Percentiles rank a stretch among this genome's conserved stretches.
phyloP scores from a whole-genome alignment of 2,113 vertebrate species.

The Oxyura jamaicensis region DNA sequence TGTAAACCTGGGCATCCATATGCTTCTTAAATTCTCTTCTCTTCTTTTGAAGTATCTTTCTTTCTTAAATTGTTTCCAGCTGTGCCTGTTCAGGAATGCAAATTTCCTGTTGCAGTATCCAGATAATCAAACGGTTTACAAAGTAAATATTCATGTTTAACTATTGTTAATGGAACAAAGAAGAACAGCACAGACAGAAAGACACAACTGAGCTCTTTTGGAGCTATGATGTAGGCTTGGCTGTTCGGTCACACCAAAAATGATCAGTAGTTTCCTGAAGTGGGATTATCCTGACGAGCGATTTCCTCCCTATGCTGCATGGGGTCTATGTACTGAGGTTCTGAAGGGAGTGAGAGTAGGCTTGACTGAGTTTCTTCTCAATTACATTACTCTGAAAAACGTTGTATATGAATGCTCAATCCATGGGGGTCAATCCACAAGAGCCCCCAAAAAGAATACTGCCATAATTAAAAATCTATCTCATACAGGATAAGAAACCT shows the following conservation, averaged over 20 bases:
- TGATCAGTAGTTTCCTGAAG: not conserved
- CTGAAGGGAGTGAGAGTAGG: not conserved
- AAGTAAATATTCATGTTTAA: conserved; percentile 41
- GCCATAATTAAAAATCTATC: not conserved
- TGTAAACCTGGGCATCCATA: conserved; percentile 63
- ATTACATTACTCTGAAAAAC: not conserved
- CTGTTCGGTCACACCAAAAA: not conserved
- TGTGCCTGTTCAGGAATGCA: conserved; percentile 52
- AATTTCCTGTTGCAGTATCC: conserved; percentile 66
- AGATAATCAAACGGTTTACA: conserved; percentile 19
- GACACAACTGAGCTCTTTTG: not conserved
- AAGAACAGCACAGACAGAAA: not conserved
- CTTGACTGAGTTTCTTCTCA: not conserved
- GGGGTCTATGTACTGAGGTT: not conserved
- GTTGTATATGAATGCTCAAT: not conserved
- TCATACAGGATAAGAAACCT: not conserved
- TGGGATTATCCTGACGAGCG: not conserved
- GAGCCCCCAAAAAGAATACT: no score
- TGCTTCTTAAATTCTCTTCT: conserved; percentile 33
- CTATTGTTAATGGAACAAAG: not conserved
- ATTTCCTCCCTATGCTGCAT: not conserved
- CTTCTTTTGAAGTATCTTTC: conserved; percentile 8
- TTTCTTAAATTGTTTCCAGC: conserved; percentile 53
- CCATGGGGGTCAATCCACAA: not conserved
- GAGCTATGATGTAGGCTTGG: not conserved